Evolutionary conservation across 2,797 vertebrate genomes (phyloP).

Genomic region (Cossypha dichroa): DNA sequence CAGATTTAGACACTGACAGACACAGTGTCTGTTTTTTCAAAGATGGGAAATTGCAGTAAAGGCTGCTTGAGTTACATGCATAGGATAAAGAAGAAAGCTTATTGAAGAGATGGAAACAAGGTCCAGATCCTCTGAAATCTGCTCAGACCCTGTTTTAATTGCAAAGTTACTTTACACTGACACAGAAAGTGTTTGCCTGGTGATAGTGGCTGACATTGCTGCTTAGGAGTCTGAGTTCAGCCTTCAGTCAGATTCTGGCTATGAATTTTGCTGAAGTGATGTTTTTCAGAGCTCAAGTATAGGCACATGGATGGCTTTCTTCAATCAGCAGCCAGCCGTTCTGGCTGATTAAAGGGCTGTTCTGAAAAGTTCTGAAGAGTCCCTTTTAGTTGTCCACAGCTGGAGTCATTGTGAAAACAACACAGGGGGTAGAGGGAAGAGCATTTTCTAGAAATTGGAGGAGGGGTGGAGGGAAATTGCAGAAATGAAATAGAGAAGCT

Average conservation of each 20-base stretch:
- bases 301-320: constrained; percentile 14
- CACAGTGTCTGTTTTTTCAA: background rate
- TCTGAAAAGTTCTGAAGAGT: constrained; percentile 45
- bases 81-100: background rate
- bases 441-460: background rate
- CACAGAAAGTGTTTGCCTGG: background rate
- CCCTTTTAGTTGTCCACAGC: constrained; percentile 6
- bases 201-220: background rate
- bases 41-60: background rate
- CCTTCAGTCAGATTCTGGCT: background rate
- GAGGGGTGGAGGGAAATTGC: background rate
- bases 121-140: background rate
- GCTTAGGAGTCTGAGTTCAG: background rate
- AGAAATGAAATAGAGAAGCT: constrained; percentile 1
- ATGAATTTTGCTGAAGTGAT: constrained; percentile 27
- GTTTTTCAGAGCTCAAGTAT: constrained; percentile 13
- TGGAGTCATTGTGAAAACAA: constrained; percentile 5
- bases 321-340: constrained; percentile 41
- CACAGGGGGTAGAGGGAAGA: background rate
- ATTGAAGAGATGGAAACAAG: background rate
- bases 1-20: background rate
- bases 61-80: background rate
- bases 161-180: background rate
- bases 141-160: background rate
- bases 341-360: constrained; percentile 22